A percentile compares a stretch with the other conserved stretches of the same genome.
These are phyloP conservation scores for Polietes domitor DNA, from an alignment of 2,888 invertebrate species.

Conservation along the genomic window DNA sequence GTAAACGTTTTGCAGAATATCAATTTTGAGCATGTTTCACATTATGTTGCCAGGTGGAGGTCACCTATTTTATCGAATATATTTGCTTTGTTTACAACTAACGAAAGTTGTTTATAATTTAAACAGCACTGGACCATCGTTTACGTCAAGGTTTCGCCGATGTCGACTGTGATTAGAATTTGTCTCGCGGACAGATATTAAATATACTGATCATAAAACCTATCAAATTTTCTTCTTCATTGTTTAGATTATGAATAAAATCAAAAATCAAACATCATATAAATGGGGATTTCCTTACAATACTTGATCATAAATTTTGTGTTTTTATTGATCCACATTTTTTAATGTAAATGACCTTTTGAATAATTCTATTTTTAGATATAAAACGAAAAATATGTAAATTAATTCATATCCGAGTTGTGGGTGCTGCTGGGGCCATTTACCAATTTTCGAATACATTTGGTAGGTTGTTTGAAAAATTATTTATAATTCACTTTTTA, in stretches of 20 bases:
- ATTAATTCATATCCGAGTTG: background rate
- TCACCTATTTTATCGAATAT: too few relatives aligned
- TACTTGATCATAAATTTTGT: background rate
- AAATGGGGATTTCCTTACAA: background rate
- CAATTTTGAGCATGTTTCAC: too few relatives aligned
- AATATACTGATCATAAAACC: background rate
- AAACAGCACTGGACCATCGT: too few relatives aligned
- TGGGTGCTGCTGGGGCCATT: background rate
- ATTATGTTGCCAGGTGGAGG: too few relatives aligned
- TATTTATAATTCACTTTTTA: background rate
- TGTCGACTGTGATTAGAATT: background rate
- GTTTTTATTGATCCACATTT: background rate
- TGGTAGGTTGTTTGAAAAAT: background rate
- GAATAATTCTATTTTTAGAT: background rate
- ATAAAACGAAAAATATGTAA: background rate
- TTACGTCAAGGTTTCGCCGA: background rate
- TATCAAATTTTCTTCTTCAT: background rate
- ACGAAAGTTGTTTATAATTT: too few relatives aligned
- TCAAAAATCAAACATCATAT: background rate
- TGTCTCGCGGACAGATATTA: background rate
- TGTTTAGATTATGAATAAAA: background rate
- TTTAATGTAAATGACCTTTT: conserved; percentile 27
- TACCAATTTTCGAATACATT: background rate
- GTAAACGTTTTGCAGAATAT: too few relatives aligned
- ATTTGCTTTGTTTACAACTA: too few relatives aligned